Evolutionary conservation across 2,888 invertebrate species (phyloP), one percentile per base, ranked within the genome.

Genomic region (Cordilura impudica): DNA sequence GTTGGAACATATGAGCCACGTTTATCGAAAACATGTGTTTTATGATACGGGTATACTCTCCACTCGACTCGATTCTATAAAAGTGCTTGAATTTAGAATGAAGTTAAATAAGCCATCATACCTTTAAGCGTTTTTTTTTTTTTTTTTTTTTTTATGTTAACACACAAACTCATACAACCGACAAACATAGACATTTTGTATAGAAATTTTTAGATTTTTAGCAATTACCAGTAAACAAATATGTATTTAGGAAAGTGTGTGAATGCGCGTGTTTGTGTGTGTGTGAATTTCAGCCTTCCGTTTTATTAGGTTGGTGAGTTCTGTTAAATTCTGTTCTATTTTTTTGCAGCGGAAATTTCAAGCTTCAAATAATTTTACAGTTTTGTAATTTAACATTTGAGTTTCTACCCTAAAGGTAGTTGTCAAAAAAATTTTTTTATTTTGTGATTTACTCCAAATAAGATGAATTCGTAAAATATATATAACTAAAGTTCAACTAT

Each of bases 151-250:
- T n/a, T n/a, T n/a, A n/a, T n/a, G n/a, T n/a, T n/a, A n/a, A n/a
- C n/a, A n/a, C n/a, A 12, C 12, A 4, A 8, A 35, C 35, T n/a
- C n/a, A n/a, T n/a, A n/a, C n/a, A n/a, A n/a, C n/a, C n/a, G n/a
- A 39, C n/a, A 39, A 3, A 39, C 35, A 39, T 4, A 4, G 14
- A 39, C 2, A 39, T 39, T 39, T 39, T 12, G 12, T 39, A 14
- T 3, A 39, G 12, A 31, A 31, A 31, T 26, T 60, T 56, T 16
- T 23, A 45, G 45, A 45, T 26, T 45, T 60, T 45, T 29, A 61
- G 29, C 61, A 61, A 61, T 61, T 61, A 47, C 47, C 6, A 29
- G 16, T 47, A 29, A 47, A 29, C 47, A 47, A 61, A 61, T 43
- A 43, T 3, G 60, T 23, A 14, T 35, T 12, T 35, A 35, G 0